Evolutionary conservation across 2,888 invertebrate species (phyloP).

Genomic region (Machimus atricapillus): DNA sequence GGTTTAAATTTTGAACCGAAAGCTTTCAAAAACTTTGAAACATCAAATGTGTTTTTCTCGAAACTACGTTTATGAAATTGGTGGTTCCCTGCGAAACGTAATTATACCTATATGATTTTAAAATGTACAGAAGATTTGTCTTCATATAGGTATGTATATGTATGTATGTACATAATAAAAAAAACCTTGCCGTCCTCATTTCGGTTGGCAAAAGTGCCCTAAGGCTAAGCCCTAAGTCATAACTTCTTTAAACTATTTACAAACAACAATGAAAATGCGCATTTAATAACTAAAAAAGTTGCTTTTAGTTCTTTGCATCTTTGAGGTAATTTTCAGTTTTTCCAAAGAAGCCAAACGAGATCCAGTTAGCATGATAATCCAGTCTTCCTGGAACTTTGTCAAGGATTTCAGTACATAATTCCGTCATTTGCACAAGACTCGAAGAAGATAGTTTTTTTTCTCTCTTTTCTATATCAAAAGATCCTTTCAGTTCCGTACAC

Average conservation of each 20-base stretch:
- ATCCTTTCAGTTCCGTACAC: not conserved
- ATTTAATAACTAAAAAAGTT: not conserved
- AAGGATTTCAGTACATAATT: not conserved
- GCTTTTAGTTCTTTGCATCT: not conserved
- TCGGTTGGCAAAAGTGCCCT: not conserved
- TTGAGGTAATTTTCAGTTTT: not conserved
- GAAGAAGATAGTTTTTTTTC: not conserved
- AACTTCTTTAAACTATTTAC: not conserved
- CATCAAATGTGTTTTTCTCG: too few species aligned
- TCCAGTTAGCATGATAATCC: not conserved
- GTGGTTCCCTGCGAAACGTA: too few species aligned
- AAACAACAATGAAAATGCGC: not conserved
- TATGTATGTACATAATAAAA: too few species aligned
- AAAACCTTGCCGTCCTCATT: not conserved
- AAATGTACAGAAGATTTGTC: too few species aligned
- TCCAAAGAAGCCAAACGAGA: not conserved
- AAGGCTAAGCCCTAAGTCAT: not conserved
- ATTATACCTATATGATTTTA: too few species aligned
- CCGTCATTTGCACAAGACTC: not conserved
- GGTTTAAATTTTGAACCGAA: too few species aligned
- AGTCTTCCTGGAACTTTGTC: not conserved
- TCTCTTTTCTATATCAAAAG: not conserved
- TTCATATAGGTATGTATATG: too few species aligned
- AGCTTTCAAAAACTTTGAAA: too few species aligned
- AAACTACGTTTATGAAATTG: too few species aligned